Percentiles rank a stretch among this genome's conserved stretches.
Evolutionary conservation across 2,888 invertebrate genomes (phyloP).

Genomic region (Watsonalla cultraria): DNA sequence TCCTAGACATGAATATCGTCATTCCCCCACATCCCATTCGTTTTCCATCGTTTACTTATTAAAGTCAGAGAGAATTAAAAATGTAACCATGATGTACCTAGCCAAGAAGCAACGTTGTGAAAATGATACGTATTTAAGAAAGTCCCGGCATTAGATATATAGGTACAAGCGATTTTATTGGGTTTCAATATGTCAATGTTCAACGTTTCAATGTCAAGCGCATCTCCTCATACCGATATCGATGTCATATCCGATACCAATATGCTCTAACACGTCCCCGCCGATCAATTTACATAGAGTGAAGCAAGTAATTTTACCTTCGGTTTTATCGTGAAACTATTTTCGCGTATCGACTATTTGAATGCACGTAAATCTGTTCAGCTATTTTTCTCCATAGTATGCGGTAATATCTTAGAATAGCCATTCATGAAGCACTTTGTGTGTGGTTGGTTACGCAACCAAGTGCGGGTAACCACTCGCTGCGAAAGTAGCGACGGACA

Average conservation of each 20-base stretch:
- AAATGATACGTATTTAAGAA: slow-evolving; percentile 3
- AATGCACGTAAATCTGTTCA: slow-evolving; percentile 59
- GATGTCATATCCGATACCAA: slow-evolving; percentile 26
- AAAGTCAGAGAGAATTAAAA: too few species aligned
- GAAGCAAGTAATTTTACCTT: slow-evolving; percentile 36
- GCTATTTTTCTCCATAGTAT: slow-evolving; percentile 56
- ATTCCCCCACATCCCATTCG: too few species aligned
- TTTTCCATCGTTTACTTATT: too few species aligned
- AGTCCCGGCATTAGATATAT: too few species aligned
- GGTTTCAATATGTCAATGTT: too few species aligned
- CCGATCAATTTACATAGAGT: slow-evolving; percentile 13
- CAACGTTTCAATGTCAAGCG: slow-evolving; percentile 13
- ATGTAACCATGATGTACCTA: too few species aligned
- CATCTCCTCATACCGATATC: slow-evolving; percentile 2
- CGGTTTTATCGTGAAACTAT: slow-evolving; percentile 62
- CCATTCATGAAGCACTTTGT: slow-evolving; percentile 45
- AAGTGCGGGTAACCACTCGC: slow-evolving; percentile 14
- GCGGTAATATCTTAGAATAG: slow-evolving; percentile 58
- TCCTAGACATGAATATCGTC: too few species aligned
- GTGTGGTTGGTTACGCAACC: slow-evolving; percentile 48
- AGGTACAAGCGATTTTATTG: too few species aligned
- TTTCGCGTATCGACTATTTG: slow-evolving; percentile 49
- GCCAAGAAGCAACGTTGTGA: neutral
- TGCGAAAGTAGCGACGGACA: slow-evolving; percentile 6
- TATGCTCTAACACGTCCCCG: slow-evolving; percentile 30